Percentiles rank a stretch among this genome's conserved stretches.
Conservation (phyloP, 2,888 invertebrate species). For the Pollenia angustigena region DNA sequence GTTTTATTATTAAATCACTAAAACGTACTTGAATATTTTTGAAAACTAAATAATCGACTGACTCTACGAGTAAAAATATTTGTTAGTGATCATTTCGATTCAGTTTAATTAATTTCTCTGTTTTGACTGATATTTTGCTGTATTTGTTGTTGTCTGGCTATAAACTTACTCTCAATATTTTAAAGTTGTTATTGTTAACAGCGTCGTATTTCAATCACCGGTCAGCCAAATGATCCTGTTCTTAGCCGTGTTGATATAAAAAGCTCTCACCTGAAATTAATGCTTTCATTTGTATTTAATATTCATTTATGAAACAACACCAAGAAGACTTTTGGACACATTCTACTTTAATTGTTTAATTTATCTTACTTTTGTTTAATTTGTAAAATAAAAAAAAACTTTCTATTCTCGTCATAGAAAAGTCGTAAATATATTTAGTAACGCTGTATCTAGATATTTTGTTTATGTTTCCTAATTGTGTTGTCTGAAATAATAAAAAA, state of each 20-base stretch:
- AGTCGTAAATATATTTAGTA: background rate
- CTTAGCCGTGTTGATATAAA: constrained; percentile 76
- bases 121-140: constrained; percentile 3
- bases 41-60: constrained; percentile 4
- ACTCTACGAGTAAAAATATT: background rate
- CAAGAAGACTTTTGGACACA: constrained; percentile 8
- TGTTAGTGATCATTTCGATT: constrained; percentile 14
- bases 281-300: constrained; percentile 80
- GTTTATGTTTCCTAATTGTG: background rate
- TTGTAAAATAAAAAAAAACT: background rate
- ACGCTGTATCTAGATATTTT: background rate
- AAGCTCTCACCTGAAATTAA: constrained; percentile 77
- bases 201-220: constrained; percentile 40
- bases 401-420: constrained; percentile 5
- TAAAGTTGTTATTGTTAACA: constrained; percentile 41
- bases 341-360: constrained; percentile 19
- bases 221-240: constrained; percentile 59
- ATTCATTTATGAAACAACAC: constrained; percentile 75
- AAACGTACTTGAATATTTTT: constrained; percentile 10
- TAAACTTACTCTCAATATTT: constrained; percentile 48
- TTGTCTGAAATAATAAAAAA: constrained; percentile 14
- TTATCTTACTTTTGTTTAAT: background rate
- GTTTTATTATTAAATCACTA: background rate
- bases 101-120: constrained; percentile 36
- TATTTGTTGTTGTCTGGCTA: constrained; percentile 10